Evolutionary conservation across 1,140 invertebrate species (phyloP), one percentile per base, ranked within the genome.

Genomic region (Episyrphus balteatus): DNA sequence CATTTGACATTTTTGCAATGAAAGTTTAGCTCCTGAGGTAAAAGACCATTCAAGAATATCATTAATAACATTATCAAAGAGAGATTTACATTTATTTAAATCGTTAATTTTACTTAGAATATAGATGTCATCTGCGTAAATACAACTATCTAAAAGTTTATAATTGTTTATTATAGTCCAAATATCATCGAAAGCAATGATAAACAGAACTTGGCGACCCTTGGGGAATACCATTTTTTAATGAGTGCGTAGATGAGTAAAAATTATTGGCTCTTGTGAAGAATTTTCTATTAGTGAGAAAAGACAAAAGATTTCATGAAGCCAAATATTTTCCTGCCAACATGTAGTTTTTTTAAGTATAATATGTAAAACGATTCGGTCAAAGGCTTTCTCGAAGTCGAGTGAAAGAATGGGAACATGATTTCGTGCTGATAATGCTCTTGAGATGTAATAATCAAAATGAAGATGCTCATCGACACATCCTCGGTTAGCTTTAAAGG

Each of bases 11-110:
- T 43, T 48, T 32, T 34, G 15, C 10, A n/a, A 18, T 32, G 47
- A 48, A 34, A 48, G 42, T 43, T 48, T 48, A n/a, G 40, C 43
- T 14, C 47, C 47, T 14, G 12, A 38, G 21, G 8, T 19, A 21
- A 38, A 18, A 40, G 31, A 37, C 41, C 41, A 43, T 31, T 42
- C 17, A 18, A 18, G 13, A 15, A 41, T 48, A 33, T 42, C 13
- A 12, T 12, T 19, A 19, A 42, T 42, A n/a, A 43, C 7, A 10
- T 42, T 36, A 7, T 42, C 14, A 21, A 21, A 36, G 13, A 34
- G 21, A 8, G 37, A 38, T n/a, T 38, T 38, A 10, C n/a, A 14
- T 9, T 11, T 38, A 10, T 11, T 17, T 11, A 14, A 38, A 14
- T 38, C 17, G 7, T 38, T 38, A 8, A 14, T 17, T 9, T 38